Evolutionary conservation across 2,888 invertebrate species (phyloP).

Genomic region (Mesochorus sp.): DNA sequence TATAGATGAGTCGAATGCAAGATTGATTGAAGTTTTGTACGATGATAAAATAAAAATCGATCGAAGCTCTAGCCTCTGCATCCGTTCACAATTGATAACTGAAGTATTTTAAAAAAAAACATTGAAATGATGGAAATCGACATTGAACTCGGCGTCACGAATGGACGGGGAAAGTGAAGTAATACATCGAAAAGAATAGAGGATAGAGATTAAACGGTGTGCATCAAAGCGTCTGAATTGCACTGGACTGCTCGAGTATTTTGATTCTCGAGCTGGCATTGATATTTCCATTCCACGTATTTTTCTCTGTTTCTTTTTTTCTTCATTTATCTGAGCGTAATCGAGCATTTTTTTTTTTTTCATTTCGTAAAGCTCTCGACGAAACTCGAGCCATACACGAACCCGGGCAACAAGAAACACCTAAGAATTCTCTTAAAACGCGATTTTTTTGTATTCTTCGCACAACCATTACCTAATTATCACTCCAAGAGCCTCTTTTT

Average conservation of each 20-base stretch:
- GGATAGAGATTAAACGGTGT: no score
- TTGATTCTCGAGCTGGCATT: not conserved
- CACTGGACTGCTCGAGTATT: not conserved
- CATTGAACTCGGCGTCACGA: slow-evolving; percentile 10
- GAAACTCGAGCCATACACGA: slow-evolving; percentile 34
- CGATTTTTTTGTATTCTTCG: slow-evolving; percentile 15
- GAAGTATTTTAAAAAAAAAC: not conserved
- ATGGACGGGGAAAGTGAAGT: slow-evolving; percentile 33
- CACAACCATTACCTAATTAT: slow-evolving; percentile 1
- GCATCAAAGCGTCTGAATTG: no score
- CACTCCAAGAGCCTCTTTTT: not conserved
- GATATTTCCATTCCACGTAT: not conserved
- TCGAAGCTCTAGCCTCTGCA: not conserved
- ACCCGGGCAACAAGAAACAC: slow-evolving; percentile 56
- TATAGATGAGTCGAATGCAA: no score
- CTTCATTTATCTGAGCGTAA: not conserved
- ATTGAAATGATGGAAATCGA: not conserved
- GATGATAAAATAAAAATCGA: not conserved
- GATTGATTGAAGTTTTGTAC: no score
- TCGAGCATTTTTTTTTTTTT: slow-evolving; percentile 13
- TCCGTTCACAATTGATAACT: no score
- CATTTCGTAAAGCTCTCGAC: slow-evolving; percentile 3
- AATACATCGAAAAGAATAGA: no score
- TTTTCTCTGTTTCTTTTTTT: not conserved
- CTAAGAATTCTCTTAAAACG: slow-evolving; percentile 58